phyloP scores from a whole-genome alignment of 2,797 vertebrate species.

The Neopelma chrysocephalum region DNA sequence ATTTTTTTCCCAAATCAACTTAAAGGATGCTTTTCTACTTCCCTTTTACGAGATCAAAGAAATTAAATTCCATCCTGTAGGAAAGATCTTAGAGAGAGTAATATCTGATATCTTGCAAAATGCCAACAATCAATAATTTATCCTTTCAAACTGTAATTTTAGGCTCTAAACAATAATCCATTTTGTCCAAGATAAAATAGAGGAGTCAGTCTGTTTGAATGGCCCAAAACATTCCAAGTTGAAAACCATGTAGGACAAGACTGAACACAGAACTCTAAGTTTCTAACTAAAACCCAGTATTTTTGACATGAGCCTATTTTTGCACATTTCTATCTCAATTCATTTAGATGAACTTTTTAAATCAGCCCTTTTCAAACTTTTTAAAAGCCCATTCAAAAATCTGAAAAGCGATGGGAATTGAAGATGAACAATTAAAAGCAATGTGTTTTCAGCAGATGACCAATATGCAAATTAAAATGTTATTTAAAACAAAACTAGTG shows the following conservation, averaged over 20 bases:
- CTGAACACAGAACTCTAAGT: not conserved
- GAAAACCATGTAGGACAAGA: not conserved
- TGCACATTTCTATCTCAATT: not conserved
- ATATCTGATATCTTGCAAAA: not conserved
- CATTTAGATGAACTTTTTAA: not conserved
- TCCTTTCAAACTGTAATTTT: not conserved
- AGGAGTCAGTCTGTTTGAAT: not conserved
- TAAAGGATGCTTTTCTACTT: not conserved
- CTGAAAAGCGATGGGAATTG: not conserved
- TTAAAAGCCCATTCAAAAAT: not conserved
- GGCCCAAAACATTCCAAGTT: not conserved
- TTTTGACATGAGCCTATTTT: not conserved
- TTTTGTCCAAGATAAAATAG: not conserved
- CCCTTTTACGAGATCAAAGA: not conserved
- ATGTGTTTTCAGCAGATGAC: not conserved
- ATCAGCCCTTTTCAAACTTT: not conserved
- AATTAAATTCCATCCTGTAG: not conserved
- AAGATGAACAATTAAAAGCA: not conserved
- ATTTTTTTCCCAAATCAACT: not conserved
- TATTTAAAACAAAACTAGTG: slow-evolving; percentile 14
- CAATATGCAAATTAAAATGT: not conserved
- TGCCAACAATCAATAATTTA: slow-evolving; percentile 19
- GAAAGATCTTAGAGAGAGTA: not conserved
- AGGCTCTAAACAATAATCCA: not conserved
- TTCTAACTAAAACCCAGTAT: not conserved